These are phyloP conservation scores for Lepus oiostolus DNA, from an alignment of 2,797 vertebrate genomes.

Conservation along the genomic window DNA sequence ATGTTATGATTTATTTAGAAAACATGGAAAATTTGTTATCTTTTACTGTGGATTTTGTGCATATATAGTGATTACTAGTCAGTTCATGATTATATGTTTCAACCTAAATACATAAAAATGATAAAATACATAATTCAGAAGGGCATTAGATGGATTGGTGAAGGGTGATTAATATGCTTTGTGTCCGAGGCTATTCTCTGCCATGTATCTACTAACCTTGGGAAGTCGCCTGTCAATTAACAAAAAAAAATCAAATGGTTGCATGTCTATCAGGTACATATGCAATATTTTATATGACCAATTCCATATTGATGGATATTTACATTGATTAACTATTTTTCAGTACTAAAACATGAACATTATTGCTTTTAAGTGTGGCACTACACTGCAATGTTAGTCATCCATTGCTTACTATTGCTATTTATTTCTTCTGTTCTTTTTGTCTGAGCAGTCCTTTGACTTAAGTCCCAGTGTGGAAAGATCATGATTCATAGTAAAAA, in stretches of 20 bases:
- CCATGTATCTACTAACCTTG: not conserved
- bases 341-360: not conserved
- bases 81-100: not conserved
- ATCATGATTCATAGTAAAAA: not conserved
- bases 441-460: not conserved
- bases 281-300: conserved; percentile 10
- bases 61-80: not conserved
- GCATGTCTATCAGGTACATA: not conserved
- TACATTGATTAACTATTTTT: not conserved
- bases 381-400: not conserved
- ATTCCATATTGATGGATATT: not conserved
- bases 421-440: not conserved
- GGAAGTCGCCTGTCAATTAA: not conserved
- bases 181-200: not conserved
- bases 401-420: not conserved
- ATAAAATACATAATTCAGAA: conserved; percentile 28
- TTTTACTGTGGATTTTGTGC: not conserved
- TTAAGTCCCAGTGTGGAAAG: not conserved
- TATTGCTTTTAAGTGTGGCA: not conserved
- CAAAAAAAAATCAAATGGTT: not conserved
- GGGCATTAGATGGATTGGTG: not conserved
- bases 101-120: conserved; percentile 7
- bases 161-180: not conserved
- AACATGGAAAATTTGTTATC: not conserved
- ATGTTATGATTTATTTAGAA: not conserved